Evolutionary conservation across 2,888 invertebrate species (phyloP), one percentile per base, ranked within the genome.

Genomic region (Agapostemon virescens): DNA sequence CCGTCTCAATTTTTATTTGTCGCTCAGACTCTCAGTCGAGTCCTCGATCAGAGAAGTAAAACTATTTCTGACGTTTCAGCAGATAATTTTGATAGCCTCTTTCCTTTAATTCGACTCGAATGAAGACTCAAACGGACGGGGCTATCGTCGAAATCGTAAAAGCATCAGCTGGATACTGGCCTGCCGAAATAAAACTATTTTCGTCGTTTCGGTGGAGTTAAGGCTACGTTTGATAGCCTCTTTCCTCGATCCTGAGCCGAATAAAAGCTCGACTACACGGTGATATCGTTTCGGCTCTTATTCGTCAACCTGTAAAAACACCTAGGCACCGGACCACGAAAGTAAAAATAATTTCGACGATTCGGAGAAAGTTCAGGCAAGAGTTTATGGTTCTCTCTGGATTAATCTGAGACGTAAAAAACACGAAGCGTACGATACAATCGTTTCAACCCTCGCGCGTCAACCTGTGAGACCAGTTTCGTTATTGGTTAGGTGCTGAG

Each of bases 161-260:
- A 49, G n/a, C 49, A 49, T 49, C 49, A n/a, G 49, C n/a, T n/a
- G 49, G n/a, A n/a, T n/a, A 49, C n/a, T 11, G 49, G 20, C n/a
- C 49, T n/a, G 11, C n/a, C n/a, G n/a, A 49, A 49, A 49, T 49
- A 49, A 49, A 49, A n/a, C n/a, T 49, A 49, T 49, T 49, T 49
- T n/a, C 49, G 11, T 11, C 49, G 49, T 49, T 49, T n/a, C 49
- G 11, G 49, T n/a, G n/a, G 49, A 49, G 49, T 11, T 11, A 11
- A 49, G 49, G 11, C n/a, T 11, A 2, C 49, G 49, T 49, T 49
- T 49, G 49, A 49, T 49, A n/a, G n/a, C n/a, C n/a, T n/a, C 49
- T 3, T 3, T 49, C 49, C n/a, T 49, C 9, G 9, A 49, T 11
- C 49, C 49, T 11, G 11, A n/a, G 11, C n/a, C 11, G n/a, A 49